Evolutionary conservation across 2,888 invertebrate species (phyloP), one percentile per base, ranked within the genome.

Genomic region (Meteorus cinctellus): DNA sequence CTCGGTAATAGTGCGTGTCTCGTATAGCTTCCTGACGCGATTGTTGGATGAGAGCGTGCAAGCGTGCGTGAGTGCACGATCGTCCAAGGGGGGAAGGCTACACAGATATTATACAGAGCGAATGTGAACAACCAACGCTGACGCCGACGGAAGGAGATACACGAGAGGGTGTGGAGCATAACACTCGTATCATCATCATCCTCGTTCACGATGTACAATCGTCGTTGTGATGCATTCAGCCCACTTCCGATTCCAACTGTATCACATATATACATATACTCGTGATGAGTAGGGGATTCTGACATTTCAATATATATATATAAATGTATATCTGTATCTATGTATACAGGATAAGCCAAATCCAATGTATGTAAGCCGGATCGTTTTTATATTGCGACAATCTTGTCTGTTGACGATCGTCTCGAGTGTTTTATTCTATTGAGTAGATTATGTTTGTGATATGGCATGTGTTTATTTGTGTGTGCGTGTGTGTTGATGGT

Each of bases 1-100:
- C 84, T 83, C 81, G 80, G 80, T 83, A 85, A 84, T 82, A 82
- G 79, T 78, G 78, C 81, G 79, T 79, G 76, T 81, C 79, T 59
- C 72, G 65, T 77, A 55, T 48, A 72, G 71, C 77, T 74, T 78
- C 76, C 77, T 80, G 76, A 68, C 45, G 55, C 69, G 71, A 78
- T 67, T 71, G 76, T 66, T 66, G 41, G 51, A 65, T 45, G 74
- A 66, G 69, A 71, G 76, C 66, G 70, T 24, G 48, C 45, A 51
- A 51, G 69, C 67, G 41, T 31, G 66, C 48, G 29, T 63, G 24
- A 51, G 55, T 19, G 19, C 55, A 55, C 55, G 19, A 55, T 55
- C 55, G 19, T 55, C 55, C 24, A 24, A 55, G 55, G 55, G 48
- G 55, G 55, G n/a, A 34, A 34, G 8, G 5, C n/a, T 55, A 55